Conservation (phyloP, 2,797 vertebrate genomes). For the Austrolebias charrua region DNA sequence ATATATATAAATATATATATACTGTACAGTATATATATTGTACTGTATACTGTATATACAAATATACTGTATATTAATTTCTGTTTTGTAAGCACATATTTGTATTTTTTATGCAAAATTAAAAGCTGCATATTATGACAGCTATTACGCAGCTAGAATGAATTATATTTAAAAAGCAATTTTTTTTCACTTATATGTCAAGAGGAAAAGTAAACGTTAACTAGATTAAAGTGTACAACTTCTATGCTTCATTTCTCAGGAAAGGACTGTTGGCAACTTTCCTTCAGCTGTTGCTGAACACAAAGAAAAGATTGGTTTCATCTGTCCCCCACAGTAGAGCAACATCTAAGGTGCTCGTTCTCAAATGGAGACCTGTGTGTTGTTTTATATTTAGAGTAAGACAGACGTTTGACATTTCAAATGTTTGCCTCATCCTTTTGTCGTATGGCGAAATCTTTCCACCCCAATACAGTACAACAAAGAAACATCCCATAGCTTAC, state of each 20-base stretch:
- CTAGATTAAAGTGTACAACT: constrained; percentile 57
- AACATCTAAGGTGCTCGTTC: constrained; percentile 51
- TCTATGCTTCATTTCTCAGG: constrained; percentile 47
- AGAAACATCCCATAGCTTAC: constrained; percentile 61
- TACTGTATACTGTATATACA: no score
- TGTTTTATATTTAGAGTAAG: constrained; percentile 65
- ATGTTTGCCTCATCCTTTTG: constrained; percentile 70
- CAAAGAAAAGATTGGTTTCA: constrained; percentile 53
- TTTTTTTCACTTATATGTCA: constrained; percentile 1
- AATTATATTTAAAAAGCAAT: not conserved
- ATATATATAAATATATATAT: no score
- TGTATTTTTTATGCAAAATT: no score
- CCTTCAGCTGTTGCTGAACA: constrained; percentile 50
- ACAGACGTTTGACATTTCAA: constrained; percentile 70
- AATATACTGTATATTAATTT: no score
- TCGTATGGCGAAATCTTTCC: constrained; percentile 65
- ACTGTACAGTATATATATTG: no score
- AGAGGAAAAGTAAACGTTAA: constrained; percentile 30
- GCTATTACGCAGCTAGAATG: constrained; percentile 4
- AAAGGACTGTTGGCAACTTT: constrained; percentile 58
- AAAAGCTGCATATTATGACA: constrained; percentile 11
- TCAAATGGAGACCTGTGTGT: constrained; percentile 58
- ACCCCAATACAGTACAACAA: constrained; percentile 54
- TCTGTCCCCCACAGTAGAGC: constrained; percentile 43
- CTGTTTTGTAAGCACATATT: no score